Evolutionary conservation across 30 jellyfish, hydroid and myxozoan species (phyloP).

Genomic region (Turritopsis dohrnii): DNA sequence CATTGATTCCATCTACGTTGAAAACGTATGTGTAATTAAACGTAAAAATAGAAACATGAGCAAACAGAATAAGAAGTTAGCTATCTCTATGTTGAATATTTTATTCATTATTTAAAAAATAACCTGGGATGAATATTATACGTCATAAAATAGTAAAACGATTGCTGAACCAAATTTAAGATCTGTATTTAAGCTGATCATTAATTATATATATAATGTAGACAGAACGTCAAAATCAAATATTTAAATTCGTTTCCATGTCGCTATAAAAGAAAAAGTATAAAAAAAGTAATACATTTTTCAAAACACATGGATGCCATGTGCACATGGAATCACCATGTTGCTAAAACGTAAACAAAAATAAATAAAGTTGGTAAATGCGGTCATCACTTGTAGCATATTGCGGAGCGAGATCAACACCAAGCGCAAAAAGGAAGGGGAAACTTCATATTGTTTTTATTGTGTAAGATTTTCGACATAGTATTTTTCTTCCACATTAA

Average conservation of each 20-base stretch:
- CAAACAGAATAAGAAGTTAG: neutral
- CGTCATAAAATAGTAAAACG: no score
- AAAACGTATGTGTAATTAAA: neutral
- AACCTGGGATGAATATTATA: neutral
- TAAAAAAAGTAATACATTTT: neutral
- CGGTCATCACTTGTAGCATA: no score
- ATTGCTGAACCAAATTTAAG: neutral
- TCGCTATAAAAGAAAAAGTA: no score
- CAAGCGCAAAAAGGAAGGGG: no score
- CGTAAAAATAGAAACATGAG: neutral
- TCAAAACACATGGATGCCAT: neutral
- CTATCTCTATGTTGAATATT: neutral
- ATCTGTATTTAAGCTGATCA: neutral
- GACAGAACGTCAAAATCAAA: no score
- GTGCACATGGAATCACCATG: neutral
- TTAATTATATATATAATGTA: no score
- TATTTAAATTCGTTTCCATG: neutral
- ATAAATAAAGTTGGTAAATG: neutral
- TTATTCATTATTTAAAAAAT: neutral
- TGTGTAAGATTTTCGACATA: no score
- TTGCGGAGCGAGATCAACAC: neutral
- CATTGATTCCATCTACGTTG: neutral
- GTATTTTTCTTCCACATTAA: no score
- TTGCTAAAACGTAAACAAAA: no score
- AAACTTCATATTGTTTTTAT: no score